phyloP scores from a whole-genome alignment of 2,113 vertebrate species.

The Macaca fascicularis region DNA sequence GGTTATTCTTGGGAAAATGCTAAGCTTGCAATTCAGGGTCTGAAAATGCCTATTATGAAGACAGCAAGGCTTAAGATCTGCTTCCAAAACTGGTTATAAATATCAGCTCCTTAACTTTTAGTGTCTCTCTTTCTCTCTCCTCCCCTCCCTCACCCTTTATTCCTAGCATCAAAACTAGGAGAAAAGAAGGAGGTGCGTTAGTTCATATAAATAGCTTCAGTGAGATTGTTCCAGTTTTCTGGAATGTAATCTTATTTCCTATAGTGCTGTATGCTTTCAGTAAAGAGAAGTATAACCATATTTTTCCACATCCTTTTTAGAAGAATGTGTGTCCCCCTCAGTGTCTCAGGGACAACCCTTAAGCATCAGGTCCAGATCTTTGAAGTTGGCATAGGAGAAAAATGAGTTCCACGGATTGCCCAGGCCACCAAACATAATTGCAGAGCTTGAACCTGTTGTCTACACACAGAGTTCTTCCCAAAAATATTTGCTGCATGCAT shows the following conservation, averaged over 20 bases:
- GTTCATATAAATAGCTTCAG: neutral
- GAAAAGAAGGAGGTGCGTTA: neutral
- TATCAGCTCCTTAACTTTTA: neutral
- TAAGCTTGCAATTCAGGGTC: constrained; percentile 54
- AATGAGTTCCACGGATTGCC: neutral
- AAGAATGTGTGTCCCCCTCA: no score
- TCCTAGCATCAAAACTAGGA: neutral
- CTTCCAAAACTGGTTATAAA: neutral
- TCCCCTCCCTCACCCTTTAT: neutral
- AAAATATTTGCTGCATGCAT: neutral
- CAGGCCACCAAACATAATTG: neutral
- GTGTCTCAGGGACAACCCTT: neutral
- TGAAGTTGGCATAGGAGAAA: neutral
- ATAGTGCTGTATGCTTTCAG: neutral
- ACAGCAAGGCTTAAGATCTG: neutral
- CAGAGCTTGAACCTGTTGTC: neutral
- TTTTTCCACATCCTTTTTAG: neutral
- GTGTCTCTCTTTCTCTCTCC: neutral
- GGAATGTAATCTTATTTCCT: neutral
- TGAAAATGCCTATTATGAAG: constrained; percentile 27
- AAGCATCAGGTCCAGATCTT: neutral
- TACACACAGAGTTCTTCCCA: neutral
- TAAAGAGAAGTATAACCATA: neutral
- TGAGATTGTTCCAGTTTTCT: neutral
- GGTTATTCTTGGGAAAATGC: constrained; percentile 63